A percentile compares a stretch with the other conserved stretches of the same genome.
Conservation (phyloP, 2,888 invertebrate genomes). For the Netelia melanura region DNA sequence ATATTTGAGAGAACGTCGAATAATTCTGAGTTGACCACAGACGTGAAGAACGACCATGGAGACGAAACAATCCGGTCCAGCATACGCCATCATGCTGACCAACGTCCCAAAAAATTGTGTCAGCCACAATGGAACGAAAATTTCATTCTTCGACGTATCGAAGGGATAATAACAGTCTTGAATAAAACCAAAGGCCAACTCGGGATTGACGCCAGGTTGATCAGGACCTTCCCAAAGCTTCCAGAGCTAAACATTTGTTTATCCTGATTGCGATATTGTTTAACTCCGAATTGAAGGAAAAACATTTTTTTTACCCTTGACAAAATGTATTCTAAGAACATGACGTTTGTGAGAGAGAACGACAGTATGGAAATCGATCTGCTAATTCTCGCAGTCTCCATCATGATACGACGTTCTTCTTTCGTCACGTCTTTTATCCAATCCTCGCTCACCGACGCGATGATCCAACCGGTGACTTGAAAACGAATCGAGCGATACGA, state of each 20-base stretch:
- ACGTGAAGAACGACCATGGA: constrained; percentile 74
- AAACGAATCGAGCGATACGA: constrained; percentile 8
- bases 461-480: constrained; percentile 39
- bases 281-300: constrained; percentile 23
- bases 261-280: constrained; percentile 4
- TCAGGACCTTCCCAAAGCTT: constrained; percentile 29
- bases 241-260: constrained; percentile 53
- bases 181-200: constrained; percentile 53
- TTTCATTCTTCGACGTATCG: constrained; percentile 68
- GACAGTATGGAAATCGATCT: constrained; percentile 71
- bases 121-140: constrained; percentile 73
- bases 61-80: constrained; percentile 73
- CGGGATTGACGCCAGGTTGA: constrained; percentile 39
- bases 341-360: constrained; percentile 56
- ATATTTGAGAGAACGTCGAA: constrained; percentile 48
- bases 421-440: neutral
- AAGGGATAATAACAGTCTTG: constrained; percentile 71
- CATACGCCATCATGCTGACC: constrained; percentile 71
- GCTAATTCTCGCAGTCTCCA: constrained; percentile 64
- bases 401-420: constrained; percentile 43
- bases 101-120: constrained; percentile 72
- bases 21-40: constrained; percentile 73
- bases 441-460: constrained; percentile 29
- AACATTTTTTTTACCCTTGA: constrained; percentile 45
- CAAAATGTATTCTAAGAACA: constrained; percentile 60